Conservation (phyloP, 2,888 invertebrate species). For the Pyrgus malvae region DNA sequence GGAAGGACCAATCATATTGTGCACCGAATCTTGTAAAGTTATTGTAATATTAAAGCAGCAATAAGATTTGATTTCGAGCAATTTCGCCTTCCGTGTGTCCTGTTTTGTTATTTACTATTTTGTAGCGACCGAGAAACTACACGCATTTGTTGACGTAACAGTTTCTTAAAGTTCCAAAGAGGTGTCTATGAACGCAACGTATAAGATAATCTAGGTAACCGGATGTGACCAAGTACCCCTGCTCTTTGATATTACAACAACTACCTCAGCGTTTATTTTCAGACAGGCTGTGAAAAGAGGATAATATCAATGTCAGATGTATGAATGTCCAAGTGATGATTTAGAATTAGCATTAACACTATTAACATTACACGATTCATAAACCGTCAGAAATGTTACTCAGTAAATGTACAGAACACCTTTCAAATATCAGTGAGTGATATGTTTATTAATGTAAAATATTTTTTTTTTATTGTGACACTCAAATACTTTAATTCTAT, state of each 20-base stretch:
- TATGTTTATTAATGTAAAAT: too few relatives aligned
- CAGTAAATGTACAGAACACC: background rate
- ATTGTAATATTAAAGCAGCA: slow-evolving; percentile 81
- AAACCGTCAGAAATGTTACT: slow-evolving; percentile 56
- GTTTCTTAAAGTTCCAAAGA: slow-evolving; percentile 9
- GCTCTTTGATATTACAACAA: slow-evolving; percentile 82
- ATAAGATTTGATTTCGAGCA: slow-evolving; percentile 72
- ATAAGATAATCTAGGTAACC: slow-evolving; percentile 25
- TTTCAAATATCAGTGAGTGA: too few relatives aligned
- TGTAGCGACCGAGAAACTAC: slow-evolving; percentile 72
- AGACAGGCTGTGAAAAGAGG: slow-evolving; percentile 78
- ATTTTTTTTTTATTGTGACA: background rate
- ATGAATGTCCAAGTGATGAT: slow-evolving; percentile 77
- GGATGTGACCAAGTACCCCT: slow-evolving; percentile 37
- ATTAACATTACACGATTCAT: slow-evolving; percentile 68
- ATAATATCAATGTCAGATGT: slow-evolving; percentile 74
- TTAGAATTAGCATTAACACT: slow-evolving; percentile 75
- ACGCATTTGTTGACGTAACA: slow-evolving; percentile 53
- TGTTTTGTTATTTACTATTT: slow-evolving; percentile 62
- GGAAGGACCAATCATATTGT: slow-evolving; percentile 80
- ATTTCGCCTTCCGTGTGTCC: slow-evolving; percentile 76
- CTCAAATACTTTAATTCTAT: too few relatives aligned
- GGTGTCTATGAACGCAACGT: background rate
- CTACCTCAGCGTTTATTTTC: slow-evolving; percentile 71
- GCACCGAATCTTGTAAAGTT: slow-evolving; percentile 82